Evolutionary conservation across 2,797 vertebrate species (phyloP).

Genomic region (Zenarchopterus dispar): DNA sequence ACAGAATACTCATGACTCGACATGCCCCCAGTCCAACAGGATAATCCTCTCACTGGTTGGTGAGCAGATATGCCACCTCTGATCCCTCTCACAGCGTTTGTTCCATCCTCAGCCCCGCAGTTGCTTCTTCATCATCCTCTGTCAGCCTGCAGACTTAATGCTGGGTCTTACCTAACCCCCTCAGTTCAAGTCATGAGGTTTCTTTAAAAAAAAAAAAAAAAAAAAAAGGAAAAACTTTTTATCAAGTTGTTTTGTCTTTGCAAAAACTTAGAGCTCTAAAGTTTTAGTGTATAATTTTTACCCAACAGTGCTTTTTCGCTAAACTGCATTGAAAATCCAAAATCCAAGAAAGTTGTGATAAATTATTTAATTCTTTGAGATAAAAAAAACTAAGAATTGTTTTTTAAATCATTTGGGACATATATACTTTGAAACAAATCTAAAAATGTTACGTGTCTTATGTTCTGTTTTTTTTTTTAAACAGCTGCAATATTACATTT

Average conservation of each 20-base stretch:
- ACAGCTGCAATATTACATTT: no score
- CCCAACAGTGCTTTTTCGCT: no score
- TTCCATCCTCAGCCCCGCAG: constrained; percentile 13
- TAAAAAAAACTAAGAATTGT: no score
- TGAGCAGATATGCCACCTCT: constrained; percentile 39
- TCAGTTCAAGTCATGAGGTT: neutral
- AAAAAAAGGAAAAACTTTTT: neutral
- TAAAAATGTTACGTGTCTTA: no score
- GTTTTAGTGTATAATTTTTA: neutral
- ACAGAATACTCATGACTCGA: constrained; percentile 10
- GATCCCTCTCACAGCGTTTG: constrained; percentile 14
- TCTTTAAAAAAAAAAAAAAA: no score
- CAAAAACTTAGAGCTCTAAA: neutral
- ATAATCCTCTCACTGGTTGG: constrained; percentile 38
- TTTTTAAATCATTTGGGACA: no score
- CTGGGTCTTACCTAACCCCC: neutral
- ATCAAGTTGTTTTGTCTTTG: neutral
- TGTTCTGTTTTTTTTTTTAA: no score
- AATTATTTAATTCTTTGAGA: no score
- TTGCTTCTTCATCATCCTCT: constrained; percentile 24
- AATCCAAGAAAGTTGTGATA: no score
- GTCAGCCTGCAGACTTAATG: constrained; percentile 6
- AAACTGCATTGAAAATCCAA: no score
- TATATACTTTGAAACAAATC: no score
- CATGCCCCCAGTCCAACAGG: constrained; percentile 7